These are phyloP conservation scores for Callosobruchus maculatus DNA, from an alignment of 2,888 invertebrate genomes.

Conservation along the genomic window DNA sequence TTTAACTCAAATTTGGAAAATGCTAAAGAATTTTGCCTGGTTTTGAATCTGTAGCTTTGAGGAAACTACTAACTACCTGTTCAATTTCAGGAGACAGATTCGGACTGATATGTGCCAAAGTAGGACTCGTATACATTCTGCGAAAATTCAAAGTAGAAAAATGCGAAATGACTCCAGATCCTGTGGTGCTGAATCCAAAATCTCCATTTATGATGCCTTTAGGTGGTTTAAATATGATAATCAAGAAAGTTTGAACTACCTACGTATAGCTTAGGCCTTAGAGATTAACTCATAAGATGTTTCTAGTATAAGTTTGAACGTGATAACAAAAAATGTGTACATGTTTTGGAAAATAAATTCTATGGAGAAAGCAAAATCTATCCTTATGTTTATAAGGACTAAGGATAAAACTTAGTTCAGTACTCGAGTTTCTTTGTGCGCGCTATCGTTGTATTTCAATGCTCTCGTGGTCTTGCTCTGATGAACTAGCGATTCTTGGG, in stretches of 20 bases:
- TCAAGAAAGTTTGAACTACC: slow-evolving; percentile 19
- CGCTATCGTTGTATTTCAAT: too few species aligned
- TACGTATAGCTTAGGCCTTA: background rate
- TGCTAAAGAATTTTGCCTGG: too few species aligned
- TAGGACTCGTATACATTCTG: slow-evolving; percentile 39
- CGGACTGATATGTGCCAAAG: slow-evolving; percentile 41
- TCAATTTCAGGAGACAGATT: slow-evolving; percentile 42
- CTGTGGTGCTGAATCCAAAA: slow-evolving; percentile 35
- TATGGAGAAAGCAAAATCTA: too few species aligned
- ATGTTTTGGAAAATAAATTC: too few species aligned
- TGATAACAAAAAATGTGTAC: background rate
- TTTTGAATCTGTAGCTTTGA: too few species aligned
- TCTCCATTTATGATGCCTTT: slow-evolving; percentile 39
- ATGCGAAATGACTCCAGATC: slow-evolving; percentile 35
- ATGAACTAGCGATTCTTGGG: too few species aligned
- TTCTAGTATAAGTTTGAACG: background rate
- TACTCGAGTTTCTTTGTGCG: too few species aligned
- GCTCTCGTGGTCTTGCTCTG: too few species aligned
- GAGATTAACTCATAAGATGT: background rate
- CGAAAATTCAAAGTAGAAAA: slow-evolving; percentile 35
- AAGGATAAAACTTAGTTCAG: too few species aligned
- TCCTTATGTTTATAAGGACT: too few species aligned
- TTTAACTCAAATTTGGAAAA: too few species aligned
- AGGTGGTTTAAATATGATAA: slow-evolving; percentile 35
- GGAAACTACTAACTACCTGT: background rate